Evolutionary conservation across 2,797 vertebrate species (phyloP), one percentile per base, ranked within the genome.

Genomic region (Alcedo atthis): DNA sequence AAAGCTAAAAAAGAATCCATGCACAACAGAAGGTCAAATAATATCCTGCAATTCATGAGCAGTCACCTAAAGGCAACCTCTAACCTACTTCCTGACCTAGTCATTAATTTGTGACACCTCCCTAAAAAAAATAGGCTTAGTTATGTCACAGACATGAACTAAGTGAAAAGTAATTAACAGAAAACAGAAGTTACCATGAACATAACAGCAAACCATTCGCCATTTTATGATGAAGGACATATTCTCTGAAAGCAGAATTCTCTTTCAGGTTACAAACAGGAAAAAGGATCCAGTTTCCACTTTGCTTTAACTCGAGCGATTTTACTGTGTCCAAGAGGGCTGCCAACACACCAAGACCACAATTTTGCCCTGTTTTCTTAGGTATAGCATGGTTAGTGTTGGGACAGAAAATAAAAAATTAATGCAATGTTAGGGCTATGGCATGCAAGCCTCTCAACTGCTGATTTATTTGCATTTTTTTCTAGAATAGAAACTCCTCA

Each of bases 21-120:
- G 40, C 14, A 57, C 13, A 68, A 83, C 40, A 51, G 21, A 85
- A 91, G 58, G 57, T 87, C 87, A 92, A 87, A 94, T 69, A 71
- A 81, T 62, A 93, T 90, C 81, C 90, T 92, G 79, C 37, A 87
- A 71, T 94, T 94, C 69, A 87, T 16, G 15, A 89, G 33, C 45
- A 57, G 69, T 70, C 33, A 92, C 58, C 32, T 85, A 57, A 35
- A 70, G n/a, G 21, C 46, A 85, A 49, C 25, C 16, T 7, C 30
- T 40, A 45, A 10, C 9, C 69, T 75, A 66, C 46, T 76, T 89
- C 87, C 73, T 89, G 85, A 91, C 42, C 24, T 33, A 28, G 9
- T 63, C 32, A 20, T 74, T 78, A 74, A 54, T 82, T 92, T 88
- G 80, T 55, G 48, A 69, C 67, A 91, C 19, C 71, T 86, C 43